Evolutionary conservation across 2,797 vertebrate species (phyloP), one percentile per base, ranked within the genome.

Genomic region (Champsocephalus gunnari): DNA sequence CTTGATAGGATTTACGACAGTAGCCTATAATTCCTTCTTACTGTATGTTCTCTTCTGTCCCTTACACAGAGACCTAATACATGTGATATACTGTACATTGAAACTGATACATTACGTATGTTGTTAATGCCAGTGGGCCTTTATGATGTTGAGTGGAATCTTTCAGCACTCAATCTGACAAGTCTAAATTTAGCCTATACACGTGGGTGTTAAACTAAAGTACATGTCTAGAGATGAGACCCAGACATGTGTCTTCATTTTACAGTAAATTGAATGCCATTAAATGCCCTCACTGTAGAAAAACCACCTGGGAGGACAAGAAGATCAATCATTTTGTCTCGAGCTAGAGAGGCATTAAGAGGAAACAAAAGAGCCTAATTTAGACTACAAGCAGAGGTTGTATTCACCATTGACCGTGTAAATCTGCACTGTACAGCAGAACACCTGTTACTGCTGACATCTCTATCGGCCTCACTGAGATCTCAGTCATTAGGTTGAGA

Each of bases 381-480:
- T 55, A 68, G 51, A 54, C 17, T 32, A 4, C 49, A 48, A 9
- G 47, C 54, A 38, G 49, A 66, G 54, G 48, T 43, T 71, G 67
- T 21, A 19, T 75, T 64, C 64, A 34, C 12, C 21, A 14, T 19
- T 28, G 50, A 34, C 45, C 65, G 43, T 57, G 68, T 82, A 51
- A 64, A 9, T 78, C 73, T 59, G 24, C 41, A 0, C n/a, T 19
- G 55, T 4, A 10, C 32, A 59, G 59, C 55, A 34, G 14, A 70
- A 73, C 91, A 91, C 88, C 90, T 92, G 90, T 87, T 79, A 16
- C 73, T 68, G 77, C 49, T 41, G 66, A 78, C 47, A 57, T 75
- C 70, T 85, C 69, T 64, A 47, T 80, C 60, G 73, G 69, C 82
- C 73, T 81, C 59, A 6, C 59, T 60, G 68, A 53, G 43, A 53